Percentiles rank a stretch among this genome's conserved stretches.
These are phyloP conservation scores for Misgurnus mizolepis DNA, from an alignment of 2,113 vertebrate genomes.

Conservation along the genomic window DNA sequence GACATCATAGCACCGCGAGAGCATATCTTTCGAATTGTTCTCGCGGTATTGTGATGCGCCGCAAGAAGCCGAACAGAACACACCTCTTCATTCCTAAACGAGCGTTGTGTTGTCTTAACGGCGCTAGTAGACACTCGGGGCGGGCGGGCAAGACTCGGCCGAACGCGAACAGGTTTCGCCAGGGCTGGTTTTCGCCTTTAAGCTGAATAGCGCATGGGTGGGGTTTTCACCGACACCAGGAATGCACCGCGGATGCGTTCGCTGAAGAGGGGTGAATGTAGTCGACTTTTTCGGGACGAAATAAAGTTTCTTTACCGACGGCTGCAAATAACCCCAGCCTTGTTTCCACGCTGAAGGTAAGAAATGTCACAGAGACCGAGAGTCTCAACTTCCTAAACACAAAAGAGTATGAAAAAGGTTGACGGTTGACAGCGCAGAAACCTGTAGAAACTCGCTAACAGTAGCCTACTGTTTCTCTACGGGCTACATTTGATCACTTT, in stretches of 20 bases:
- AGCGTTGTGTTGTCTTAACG: slow-evolving; percentile 31
- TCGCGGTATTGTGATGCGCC: too few species aligned
- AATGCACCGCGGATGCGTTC: slow-evolving; percentile 49
- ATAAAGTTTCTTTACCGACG: slow-evolving; percentile 21
- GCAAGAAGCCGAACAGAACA: too few species aligned
- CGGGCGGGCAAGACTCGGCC: slow-evolving; percentile 37
- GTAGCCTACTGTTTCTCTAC: neutral
- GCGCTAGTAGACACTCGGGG: neutral
- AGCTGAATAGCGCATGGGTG: slow-evolving; percentile 53
- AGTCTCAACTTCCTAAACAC: neutral
- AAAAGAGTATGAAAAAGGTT: neutral
- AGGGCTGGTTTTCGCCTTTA: slow-evolving; percentile 47
- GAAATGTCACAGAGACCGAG: neutral
- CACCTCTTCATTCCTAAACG: slow-evolving; percentile 10
- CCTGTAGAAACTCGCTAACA: neutral
- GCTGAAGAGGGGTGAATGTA: slow-evolving; percentile 34
- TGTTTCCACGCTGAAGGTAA: slow-evolving; percentile 50
- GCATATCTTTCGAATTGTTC: too few species aligned
- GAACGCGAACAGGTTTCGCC: slow-evolving; percentile 52
- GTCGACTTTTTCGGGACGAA: slow-evolving; percentile 15
- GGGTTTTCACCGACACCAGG: slow-evolving; percentile 48
- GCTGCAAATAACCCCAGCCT: neutral
- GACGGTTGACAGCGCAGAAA: neutral
- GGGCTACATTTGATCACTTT: neutral
- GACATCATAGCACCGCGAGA: too few species aligned